A percentile compares a stretch with the other conserved stretches of the same genome.
Evolutionary conservation across 2,888 invertebrate species (phyloP).

Genomic region (Yponomeuta malinellus): DNA sequence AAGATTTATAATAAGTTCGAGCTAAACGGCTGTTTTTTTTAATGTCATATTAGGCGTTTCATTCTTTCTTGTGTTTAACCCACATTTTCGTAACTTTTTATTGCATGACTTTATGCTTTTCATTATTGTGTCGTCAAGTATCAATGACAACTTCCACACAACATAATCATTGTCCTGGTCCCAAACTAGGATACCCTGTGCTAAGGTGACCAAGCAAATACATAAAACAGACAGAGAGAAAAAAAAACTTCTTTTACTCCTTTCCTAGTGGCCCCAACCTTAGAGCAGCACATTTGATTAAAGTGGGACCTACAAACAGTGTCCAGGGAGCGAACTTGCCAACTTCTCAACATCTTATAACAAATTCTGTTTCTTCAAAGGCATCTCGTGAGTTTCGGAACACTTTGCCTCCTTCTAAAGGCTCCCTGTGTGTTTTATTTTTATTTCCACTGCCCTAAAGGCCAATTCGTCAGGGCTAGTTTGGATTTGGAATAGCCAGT

Average conservation of each 20-base stretch:
- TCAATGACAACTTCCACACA: too few species aligned
- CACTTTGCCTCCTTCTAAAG: background rate
- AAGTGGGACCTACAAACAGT: conserved; percentile 6
- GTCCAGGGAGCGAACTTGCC: conserved; percentile 5
- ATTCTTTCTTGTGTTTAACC: too few species aligned
- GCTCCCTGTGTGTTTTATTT: background rate
- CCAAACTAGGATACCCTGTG: too few species aligned
- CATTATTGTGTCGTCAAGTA: too few species aligned
- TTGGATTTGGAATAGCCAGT: background rate
- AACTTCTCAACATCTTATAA: conserved; percentile 7
- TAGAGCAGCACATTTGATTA: conserved; percentile 10
- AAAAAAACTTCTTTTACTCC: background rate
- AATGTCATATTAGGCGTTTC: too few species aligned
- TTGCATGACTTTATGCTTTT: too few species aligned
- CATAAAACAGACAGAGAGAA: too few species aligned
- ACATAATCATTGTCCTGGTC: too few species aligned
- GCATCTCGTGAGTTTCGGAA: background rate
- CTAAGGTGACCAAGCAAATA: too few species aligned
- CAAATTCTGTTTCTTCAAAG: conserved; percentile 13
- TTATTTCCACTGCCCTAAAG: background rate
- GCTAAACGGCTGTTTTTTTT: too few species aligned
- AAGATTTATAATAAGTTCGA: too few species aligned
- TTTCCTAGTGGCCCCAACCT: background rate
- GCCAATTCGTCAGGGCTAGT: background rate
- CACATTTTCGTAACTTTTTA: too few species aligned